Base-by-base conservation (phyloP, 2,113 vertebrate species). In the Nansenia antarctica region DNA sequence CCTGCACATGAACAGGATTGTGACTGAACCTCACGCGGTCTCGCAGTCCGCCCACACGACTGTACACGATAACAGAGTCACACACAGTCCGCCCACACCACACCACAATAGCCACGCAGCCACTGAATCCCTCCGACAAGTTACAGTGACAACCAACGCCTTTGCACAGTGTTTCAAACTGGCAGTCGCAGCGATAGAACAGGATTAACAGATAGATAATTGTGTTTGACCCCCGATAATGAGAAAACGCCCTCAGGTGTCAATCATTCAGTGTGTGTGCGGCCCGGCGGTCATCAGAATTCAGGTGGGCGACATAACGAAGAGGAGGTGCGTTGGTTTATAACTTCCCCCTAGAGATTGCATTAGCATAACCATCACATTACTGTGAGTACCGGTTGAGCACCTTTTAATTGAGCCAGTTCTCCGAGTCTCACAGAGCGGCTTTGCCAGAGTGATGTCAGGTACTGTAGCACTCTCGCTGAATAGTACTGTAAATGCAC, bases 1-100 rank as follows among this genome's bases (percentile, higher is more conserved):
- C 57, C 58, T 73, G 49, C 71, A 84, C 70, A 84, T 81, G 76
- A 82, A 68, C 66, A 67, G 70, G 76, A 80, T 80, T 67, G 68
- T 73, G 79, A 77, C 60, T 76, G 67, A 83, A 82, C 82, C 73
- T 74, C 73, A 72, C 76, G 53, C n/a, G 20, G 45, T 49, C n/a
- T n/a, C n/a, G n/a, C 75, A 74, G 54, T 78, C 76, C 72, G 63
- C 73, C 74, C 68, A 72, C 82, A 76, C 67, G n/a, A n/a, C n/a
- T n/a, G n/a, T 54, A 55, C 64, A 31, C 59, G 32, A 58, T 63
- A 24, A 55, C 9, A 27, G 52, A 54, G 24, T 9, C 22, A 24
- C 49, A 52, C n/a, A 52, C 20, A 12, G 49, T 39, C 35, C 49
- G 22, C 22, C 18, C 11, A 54, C 24, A 27, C 20, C 22, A 54